Evolutionary conservation across 2,888 invertebrate species (phyloP), one percentile per base, ranked within the genome.

Genomic region (Pheosia gnoma): DNA sequence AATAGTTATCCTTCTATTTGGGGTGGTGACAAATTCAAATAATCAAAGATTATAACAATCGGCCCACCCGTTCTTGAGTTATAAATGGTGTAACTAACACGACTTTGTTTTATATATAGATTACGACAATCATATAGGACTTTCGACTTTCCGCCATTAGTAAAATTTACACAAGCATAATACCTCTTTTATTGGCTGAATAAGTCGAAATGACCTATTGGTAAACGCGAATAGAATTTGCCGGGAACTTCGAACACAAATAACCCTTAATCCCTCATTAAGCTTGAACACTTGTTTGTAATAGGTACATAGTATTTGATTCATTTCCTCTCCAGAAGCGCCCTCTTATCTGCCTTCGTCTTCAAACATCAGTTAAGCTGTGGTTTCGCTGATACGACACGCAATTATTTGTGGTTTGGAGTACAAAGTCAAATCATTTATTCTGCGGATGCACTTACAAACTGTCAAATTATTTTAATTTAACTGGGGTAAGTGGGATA

Each of bases 221-320:
- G 47, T 47, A 3, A 8, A 47, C 47, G 9, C 10, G 4, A 43
- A 43, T 43, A 47, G 47, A n/a, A 47, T 47, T 11, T n/a, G 5
- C 11, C 47, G 10, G 4, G n/a, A 47, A 9, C n/a, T 9, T 5
- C 47, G 11, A 47, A 47, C n/a, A n/a, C 47, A 47, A 47, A 47
- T 47, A 47, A 11, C 47, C 4, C 47, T 47, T n/a, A 47, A 47
- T 47, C 47, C 47, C 47, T 47, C 47, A 47, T n/a, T 47, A 47
- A 47, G 47, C 11, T 8, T 11, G 3, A 47, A 11, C 47, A n/a
- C n/a, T 47, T 47, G 47, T 47, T 4, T 47, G 47, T 47, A 47
- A 47, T 47, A 47, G 47, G 47, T 47, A 47, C 47, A 47, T 47
- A 47, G 47, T 47, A n/a, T 47, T 47, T 47, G 51, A 51, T 51